Conservation (phyloP, 2,113 vertebrate species). For the Cephalophus harveyi region DNA sequence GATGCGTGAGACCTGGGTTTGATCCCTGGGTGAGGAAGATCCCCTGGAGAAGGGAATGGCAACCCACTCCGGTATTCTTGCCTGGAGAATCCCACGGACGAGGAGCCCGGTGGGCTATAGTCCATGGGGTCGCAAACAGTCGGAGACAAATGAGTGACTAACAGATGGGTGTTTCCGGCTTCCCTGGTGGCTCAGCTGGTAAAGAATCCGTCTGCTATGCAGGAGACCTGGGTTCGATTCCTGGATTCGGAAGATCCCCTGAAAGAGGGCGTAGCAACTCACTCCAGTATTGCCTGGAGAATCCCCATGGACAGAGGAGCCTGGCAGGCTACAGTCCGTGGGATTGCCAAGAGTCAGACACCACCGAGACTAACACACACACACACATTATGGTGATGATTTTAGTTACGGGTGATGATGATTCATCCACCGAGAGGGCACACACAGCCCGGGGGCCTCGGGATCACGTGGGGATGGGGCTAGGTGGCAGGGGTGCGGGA, state of each 20-base stretch:
- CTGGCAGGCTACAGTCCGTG: not conserved
- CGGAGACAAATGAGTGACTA: accelerated
- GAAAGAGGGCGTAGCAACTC: not conserved
- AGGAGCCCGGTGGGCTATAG: not conserved
- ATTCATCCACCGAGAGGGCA: not conserved
- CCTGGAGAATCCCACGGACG: not conserved
- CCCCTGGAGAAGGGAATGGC: not conserved
- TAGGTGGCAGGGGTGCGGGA: not conserved
- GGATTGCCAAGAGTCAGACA: not conserved
- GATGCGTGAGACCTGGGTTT: not conserved
- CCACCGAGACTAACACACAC: not conserved
- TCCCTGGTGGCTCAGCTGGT: not conserved
- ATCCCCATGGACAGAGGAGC: not conserved
- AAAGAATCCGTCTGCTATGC: not conserved
- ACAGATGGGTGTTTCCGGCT: not conserved
- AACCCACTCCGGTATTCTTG: not conserved
- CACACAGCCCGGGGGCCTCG: accelerated
- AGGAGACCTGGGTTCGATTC: not conserved
- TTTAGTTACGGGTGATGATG: not conserved
- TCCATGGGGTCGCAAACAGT: not conserved
- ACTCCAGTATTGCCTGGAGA: not conserved
- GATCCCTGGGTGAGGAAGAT: not conserved
- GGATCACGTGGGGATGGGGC: not conserved
- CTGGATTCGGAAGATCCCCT: not conserved
- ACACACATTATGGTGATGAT: not conserved